Evolutionary conservation across 2,888 invertebrate genomes (phyloP).

Genomic region (Acanthococcus lagerstroemiae): DNA sequence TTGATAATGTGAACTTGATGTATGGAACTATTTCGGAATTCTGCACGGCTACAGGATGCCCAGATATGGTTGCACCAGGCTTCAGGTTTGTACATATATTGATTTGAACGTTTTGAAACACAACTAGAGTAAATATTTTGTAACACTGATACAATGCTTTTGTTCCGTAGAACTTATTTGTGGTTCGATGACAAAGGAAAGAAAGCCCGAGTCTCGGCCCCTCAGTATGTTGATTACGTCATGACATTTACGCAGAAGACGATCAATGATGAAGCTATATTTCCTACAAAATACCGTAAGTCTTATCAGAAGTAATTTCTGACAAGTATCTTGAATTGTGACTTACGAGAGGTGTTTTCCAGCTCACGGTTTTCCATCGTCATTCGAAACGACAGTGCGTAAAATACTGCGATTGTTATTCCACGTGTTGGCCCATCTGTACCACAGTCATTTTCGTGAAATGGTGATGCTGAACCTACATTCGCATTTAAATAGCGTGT

Average conservation of each 20-base stretch:
- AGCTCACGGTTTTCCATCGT: slow-evolving; percentile 89
- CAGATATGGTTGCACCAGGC: slow-evolving; percentile 94
- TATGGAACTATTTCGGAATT: slow-evolving; percentile 98
- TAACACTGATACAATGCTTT: background rate
- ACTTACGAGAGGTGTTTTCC: too few relatives aligned
- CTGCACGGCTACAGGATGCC: slow-evolving; percentile 91
- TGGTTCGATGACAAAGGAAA: slow-evolving; percentile 99
- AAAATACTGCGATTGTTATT: slow-evolving; percentile 93
- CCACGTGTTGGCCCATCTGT: slow-evolving; percentile 96
- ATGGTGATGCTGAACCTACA: slow-evolving; percentile 86
- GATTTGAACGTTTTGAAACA: background rate
- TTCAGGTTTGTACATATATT: slow-evolving; percentile 63
- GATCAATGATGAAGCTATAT: slow-evolving; percentile 90
- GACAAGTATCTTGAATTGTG: too few relatives aligned
- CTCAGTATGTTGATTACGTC: slow-evolving; percentile 97
- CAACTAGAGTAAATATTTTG: background rate
- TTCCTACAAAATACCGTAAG: slow-evolving; percentile 97
- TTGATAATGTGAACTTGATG: slow-evolving; percentile 96
- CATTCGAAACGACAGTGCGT: slow-evolving; percentile 88
- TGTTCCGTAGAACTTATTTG: slow-evolving; percentile 69
- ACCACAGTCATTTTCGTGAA: slow-evolving; percentile 95
- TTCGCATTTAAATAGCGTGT: slow-evolving; percentile 93
- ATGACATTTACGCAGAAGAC: slow-evolving; percentile 97
- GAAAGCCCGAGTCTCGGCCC: slow-evolving; percentile 92
- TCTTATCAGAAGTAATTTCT: too few relatives aligned